These are phyloP conservation scores for Brachymystax lenok DNA, from an alignment of 2,797 vertebrate genomes.

Conservation along the genomic window DNA sequence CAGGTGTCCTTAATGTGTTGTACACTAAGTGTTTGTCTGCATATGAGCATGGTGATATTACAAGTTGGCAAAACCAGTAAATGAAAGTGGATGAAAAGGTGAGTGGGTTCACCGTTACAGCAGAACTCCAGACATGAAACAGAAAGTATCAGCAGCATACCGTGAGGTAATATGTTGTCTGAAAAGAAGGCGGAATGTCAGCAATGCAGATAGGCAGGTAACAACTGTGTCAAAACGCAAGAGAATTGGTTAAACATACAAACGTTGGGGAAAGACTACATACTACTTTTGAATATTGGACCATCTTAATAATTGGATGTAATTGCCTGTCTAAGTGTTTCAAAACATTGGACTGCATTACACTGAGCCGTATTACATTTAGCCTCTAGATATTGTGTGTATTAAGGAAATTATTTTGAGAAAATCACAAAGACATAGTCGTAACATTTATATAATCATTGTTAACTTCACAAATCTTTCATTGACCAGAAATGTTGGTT, in stretches of 20 bases:
- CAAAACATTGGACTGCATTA: background rate
- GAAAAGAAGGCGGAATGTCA: background rate
- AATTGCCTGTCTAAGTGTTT: no score
- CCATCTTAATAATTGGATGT: background rate
- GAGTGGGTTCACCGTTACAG: constrained; percentile 10
- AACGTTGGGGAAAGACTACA: background rate
- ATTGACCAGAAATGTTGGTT: background rate
- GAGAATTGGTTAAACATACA: background rate
- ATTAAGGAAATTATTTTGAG: background rate
- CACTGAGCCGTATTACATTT: background rate
- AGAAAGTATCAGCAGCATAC: background rate
- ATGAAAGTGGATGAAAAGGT: constrained; percentile 8
- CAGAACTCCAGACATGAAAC: background rate
- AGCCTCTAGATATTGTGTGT: background rate
- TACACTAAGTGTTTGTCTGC: background rate
- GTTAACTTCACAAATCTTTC: no score
- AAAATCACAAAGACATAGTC: background rate
- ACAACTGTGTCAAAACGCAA: background rate
- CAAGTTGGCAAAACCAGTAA: background rate
- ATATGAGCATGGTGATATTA: background rate
- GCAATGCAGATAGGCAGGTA: constrained; percentile 1
- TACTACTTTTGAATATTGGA: background rate
- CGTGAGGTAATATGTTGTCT: constrained; percentile 10
- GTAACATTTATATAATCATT: background rate
- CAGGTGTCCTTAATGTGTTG: no score